Evolutionary conservation across 2,888 invertebrate species (phyloP).

Genomic region (Melangyna quadrimaculata): DNA sequence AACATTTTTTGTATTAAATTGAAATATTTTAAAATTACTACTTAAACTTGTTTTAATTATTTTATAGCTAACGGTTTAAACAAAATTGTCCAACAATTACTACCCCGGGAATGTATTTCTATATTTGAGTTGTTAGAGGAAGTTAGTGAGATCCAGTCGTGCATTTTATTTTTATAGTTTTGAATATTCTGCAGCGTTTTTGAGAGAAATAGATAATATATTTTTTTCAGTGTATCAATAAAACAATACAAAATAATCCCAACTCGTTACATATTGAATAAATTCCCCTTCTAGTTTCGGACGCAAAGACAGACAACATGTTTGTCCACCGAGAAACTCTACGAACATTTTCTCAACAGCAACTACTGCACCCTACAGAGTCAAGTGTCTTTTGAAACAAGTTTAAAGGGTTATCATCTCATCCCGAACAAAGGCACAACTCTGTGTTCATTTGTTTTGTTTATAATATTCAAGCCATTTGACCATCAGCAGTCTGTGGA

Average conservation of each 20-base stretch:
- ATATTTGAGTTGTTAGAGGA: too few relatives aligned
- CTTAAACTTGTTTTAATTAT: too few relatives aligned
- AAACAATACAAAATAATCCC: neutral
- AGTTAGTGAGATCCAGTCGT: too few relatives aligned
- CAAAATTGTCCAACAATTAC: too few relatives aligned
- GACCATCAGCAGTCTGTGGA: neutral
- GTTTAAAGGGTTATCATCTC: slow-evolving; percentile 5
- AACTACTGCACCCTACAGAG: neutral
- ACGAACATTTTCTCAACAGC: neutral
- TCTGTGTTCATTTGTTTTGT: slow-evolving; percentile 4
- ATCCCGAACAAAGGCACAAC: slow-evolving; percentile 6
- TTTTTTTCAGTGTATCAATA: neutral
- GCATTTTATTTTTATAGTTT: too few relatives aligned
- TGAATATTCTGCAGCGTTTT: too few relatives aligned
- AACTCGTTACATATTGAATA: slow-evolving; percentile 4
- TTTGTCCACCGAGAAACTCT: neutral
- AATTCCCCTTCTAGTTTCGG: neutral
- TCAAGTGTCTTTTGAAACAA: slow-evolving; percentile 18
- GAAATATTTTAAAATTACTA: too few relatives aligned
- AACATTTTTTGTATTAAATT: too few relatives aligned
- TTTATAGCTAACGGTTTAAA: too few relatives aligned
- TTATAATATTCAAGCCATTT: slow-evolving; percentile 8
- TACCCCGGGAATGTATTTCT: too few relatives aligned
- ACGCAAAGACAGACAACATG: slow-evolving; percentile 1
- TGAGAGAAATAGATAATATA: too few relatives aligned